Evolutionary conservation across 2,113 vertebrate species (phyloP).

Genomic region (Dromas ardeola): DNA sequence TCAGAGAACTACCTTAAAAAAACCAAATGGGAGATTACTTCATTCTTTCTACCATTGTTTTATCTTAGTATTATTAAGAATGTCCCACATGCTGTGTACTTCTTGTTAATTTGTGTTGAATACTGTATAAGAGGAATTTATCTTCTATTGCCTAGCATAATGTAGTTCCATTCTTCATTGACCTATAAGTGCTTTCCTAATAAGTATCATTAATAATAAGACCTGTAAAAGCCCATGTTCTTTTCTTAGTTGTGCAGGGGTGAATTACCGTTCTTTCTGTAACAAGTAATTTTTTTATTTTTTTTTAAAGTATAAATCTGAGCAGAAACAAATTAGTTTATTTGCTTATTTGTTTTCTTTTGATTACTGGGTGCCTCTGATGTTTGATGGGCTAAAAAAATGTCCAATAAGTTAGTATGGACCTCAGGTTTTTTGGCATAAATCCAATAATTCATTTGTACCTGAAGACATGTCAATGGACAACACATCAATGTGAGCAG

Average conservation of each 20-base stretch:
- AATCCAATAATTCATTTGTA: neutral
- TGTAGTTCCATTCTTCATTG: neutral
- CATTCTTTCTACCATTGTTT: neutral
- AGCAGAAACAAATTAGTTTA: neutral
- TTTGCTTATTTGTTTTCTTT: neutral
- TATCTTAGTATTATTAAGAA: neutral
- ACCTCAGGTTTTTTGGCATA: neutral
- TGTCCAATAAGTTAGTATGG: neutral
- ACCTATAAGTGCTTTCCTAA: neutral
- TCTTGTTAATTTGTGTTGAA: neutral
- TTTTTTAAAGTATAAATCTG: neutral
- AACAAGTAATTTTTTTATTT: neutral
- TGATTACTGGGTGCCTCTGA: neutral
- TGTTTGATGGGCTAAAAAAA: neutral
- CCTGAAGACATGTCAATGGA: neutral
- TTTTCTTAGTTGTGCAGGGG: neutral
- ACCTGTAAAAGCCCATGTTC: neutral
- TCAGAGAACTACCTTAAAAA: neutral
- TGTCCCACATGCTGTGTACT: rapidly evolving
- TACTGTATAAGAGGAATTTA: neutral
- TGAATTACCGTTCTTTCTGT: neutral
- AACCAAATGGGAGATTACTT: neutral
- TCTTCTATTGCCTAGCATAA: neutral
- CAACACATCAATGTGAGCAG: neutral
- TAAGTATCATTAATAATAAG: neutral